These are phyloP conservation scores for Brienomyrus brachyistius DNA, from an alignment of 2,113 vertebrate genomes.

Conservation along the genomic window DNA sequence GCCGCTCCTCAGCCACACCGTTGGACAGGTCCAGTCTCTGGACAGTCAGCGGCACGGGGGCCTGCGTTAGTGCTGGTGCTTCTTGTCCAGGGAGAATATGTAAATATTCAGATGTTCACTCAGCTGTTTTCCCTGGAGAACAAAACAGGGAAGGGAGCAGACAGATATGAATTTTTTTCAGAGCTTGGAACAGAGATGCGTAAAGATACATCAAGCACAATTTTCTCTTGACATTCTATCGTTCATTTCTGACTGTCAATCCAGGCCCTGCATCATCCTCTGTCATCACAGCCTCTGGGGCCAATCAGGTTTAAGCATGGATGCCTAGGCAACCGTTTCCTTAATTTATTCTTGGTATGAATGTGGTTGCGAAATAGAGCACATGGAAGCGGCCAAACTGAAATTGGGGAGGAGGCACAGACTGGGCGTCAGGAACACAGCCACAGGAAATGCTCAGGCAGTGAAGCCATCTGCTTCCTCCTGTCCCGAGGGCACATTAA, in stretches of 20 bases:
- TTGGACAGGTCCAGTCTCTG: not conserved
- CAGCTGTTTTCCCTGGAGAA: conserved; percentile 46
- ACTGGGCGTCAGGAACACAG: not conserved
- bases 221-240: not conserved
- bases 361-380: not conserved
- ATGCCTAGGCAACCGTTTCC: not conserved
- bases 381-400: not conserved
- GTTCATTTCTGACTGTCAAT: not conserved
- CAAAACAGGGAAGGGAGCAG: not conserved
- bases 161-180: not conserved
- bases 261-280: not conserved
- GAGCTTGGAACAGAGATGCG: not conserved
- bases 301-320: not conserved
- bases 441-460: not conserved
- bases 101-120: conserved; percentile 46
- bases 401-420: not conserved
- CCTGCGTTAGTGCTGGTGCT: conserved; percentile 29
- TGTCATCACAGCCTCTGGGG: not conserved
- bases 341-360: not conserved
- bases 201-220: not conserved
- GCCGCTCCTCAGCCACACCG: not conserved
- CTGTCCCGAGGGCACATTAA: not conserved
- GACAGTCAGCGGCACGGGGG: not conserved
- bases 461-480: not conserved
- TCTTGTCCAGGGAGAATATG: conserved; percentile 48